phyloP scores from a whole-genome alignment of 2,113 vertebrate genomes.

The Chrysemys picta region DNA sequence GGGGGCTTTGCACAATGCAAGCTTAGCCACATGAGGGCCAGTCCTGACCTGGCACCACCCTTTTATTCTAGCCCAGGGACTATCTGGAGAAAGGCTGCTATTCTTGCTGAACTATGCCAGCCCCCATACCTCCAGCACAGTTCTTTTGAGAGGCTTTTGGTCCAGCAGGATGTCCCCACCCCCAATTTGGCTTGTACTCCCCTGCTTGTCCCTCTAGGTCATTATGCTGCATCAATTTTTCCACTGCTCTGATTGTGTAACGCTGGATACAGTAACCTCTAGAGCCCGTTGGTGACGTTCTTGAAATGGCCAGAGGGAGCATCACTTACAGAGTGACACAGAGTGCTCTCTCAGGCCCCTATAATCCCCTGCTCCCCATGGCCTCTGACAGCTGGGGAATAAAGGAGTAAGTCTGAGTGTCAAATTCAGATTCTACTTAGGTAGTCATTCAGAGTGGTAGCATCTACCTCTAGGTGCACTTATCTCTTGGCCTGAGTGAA shows the following conservation, averaged over 20 bases:
- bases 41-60: neutral
- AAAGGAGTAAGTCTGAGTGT: neutral
- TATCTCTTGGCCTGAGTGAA: neutral
- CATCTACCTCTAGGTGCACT: neutral
- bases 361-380: fast-evolving
- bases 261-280: neutral
- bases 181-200: neutral
- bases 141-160: too few species aligned
- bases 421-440: neutral
- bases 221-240: slow-evolving; percentile 25
- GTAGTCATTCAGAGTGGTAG: neutral
- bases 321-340: neutral
- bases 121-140: neutral
- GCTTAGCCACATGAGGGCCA: neutral
- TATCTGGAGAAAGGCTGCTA: neutral
- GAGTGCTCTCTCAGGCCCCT: neutral
- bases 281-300: neutral
- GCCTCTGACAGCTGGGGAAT: neutral
- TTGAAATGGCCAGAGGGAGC: neutral
- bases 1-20: fast-evolving
- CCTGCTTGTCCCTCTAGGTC: neutral
- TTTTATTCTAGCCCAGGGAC: neutral
- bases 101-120: neutral
- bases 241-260: slow-evolving; percentile 24
- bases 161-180: neutral